Percentiles rank a stretch among this genome's conserved stretches.
Conservation (phyloP, 2,888 invertebrate species). For the Ashinkailepas kermadecensis region DNA sequence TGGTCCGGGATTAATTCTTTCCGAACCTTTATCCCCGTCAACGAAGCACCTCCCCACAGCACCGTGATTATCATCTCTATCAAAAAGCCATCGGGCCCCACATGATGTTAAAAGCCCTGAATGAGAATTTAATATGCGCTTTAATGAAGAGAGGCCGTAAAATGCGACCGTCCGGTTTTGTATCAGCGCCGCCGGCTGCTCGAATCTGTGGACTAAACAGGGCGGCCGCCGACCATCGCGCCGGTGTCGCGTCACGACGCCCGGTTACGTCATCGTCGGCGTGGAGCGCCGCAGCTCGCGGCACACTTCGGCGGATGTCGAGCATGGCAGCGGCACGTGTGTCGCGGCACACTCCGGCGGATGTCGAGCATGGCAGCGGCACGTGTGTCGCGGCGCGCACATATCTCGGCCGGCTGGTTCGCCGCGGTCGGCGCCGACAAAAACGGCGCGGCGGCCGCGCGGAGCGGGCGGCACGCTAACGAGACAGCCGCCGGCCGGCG, state of each 20-base stretch:
- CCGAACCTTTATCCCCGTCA: slow-evolving; percentile 15
- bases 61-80: slow-evolving; percentile 16
- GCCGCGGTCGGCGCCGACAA: background rate
- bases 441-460: background rate
- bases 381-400: background rate
- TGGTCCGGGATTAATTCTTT: background rate
- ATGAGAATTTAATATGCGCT: slow-evolving; percentile 13
- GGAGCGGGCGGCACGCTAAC: background rate
- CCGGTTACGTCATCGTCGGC: background rate
- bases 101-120: slow-evolving; percentile 19
- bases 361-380: background rate
- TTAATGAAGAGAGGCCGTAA: slow-evolving; percentile 15
- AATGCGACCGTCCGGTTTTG: background rate
- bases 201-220: slow-evolving; percentile 14
- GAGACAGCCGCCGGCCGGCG: background rate
- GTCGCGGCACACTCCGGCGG: background rate
- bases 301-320: background rate
- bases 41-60: background rate
- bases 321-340: background rate
- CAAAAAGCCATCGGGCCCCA: slow-evolving; percentile 20
- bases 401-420: no score
- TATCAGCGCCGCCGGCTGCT: background rate
- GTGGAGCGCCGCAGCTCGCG: background rate
- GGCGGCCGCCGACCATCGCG: background rate
- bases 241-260: background rate